Percentiles rank a stretch among this genome's conserved stretches.
These are phyloP conservation scores for Cordilura impudica DNA, from an alignment of 2,888 invertebrate species.

Conservation along the genomic window DNA sequence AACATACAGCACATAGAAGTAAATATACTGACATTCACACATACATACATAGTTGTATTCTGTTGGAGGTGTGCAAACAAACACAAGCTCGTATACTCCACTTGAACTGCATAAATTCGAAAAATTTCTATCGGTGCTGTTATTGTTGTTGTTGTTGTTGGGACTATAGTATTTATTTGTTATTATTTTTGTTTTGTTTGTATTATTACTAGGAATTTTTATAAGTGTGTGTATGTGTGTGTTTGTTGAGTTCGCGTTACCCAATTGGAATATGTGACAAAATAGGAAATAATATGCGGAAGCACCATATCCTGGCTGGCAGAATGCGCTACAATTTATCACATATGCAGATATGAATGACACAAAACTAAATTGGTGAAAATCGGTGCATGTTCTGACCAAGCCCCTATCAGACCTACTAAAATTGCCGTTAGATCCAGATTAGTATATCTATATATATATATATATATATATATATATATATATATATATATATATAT, in stretches of 20 bases:
- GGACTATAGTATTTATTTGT: conserved; percentile 53
- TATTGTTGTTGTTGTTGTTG: conserved; percentile 25
- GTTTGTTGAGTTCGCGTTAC: not conserved
- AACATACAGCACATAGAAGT: not conserved
- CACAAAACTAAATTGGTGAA: too few species aligned
- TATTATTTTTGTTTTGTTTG: conserved; percentile 57
- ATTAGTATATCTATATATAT: too few species aligned
- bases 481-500: too few species aligned
- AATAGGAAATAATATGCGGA: too few species aligned
- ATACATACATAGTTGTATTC: conserved; percentile 20
- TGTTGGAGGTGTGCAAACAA: conserved; percentile 54
- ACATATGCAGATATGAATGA: too few species aligned
- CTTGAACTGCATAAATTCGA: conserved; percentile 56
- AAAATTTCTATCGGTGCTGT: conserved; percentile 37
- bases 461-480: too few species aligned
- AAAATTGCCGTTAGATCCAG: too few species aligned
- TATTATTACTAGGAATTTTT: conserved; percentile 55
- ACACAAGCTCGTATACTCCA: conserved; percentile 50
- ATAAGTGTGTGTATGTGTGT: conserved; percentile 27
- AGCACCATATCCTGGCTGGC: too few species aligned
- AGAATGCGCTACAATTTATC: too few species aligned
- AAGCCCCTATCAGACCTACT: too few species aligned
- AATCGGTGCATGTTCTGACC: too few species aligned
- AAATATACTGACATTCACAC: not conserved
- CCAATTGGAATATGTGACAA: conserved; percentile 30